These are phyloP conservation scores for Phylloscopus trochilus DNA, from an alignment of 2,113 vertebrate genomes.

Conservation along the genomic window DNA sequence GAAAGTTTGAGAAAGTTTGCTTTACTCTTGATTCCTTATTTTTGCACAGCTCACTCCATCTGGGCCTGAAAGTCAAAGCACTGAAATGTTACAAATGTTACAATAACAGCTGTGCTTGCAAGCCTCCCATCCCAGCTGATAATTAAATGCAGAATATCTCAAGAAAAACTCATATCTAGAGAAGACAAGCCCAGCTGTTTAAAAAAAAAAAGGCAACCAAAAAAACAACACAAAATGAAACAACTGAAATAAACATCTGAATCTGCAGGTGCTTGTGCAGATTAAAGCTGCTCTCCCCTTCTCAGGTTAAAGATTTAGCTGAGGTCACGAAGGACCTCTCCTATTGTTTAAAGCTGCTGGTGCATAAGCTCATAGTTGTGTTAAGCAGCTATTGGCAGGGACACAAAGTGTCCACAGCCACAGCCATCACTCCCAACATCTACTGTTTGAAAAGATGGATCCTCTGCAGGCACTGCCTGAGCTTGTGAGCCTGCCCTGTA, in stretches of 20 bases:
- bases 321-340: background rate
- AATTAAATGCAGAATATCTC: constrained; percentile 47
- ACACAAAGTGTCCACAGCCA: constrained; percentile 14
- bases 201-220: background rate
- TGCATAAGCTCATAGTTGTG: background rate
- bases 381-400: constrained; percentile 45
- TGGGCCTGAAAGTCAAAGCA: constrained; percentile 28
- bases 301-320: background rate
- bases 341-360: constrained; percentile 58
- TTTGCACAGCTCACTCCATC: constrained; percentile 30
- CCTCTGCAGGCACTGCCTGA: background rate
- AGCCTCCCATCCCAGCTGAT: constrained; percentile 13
- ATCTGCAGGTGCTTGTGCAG: background rate
- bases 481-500: background rate
- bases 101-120: constrained; percentile 41
- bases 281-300: background rate
- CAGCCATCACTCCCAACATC: constrained; percentile 16
- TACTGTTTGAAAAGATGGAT: background rate
- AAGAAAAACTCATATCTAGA: constrained; percentile 27
- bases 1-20: constrained; percentile 54
- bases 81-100: constrained; percentile 42
- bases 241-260: background rate
- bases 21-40: constrained; percentile 29
- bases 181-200: constrained; percentile 20
- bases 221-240: background rate